Evolutionary conservation across 2,797 vertebrate genomes (phyloP), one percentile per base, ranked within the genome.

Genomic region (Coregonus sp.): DNA sequence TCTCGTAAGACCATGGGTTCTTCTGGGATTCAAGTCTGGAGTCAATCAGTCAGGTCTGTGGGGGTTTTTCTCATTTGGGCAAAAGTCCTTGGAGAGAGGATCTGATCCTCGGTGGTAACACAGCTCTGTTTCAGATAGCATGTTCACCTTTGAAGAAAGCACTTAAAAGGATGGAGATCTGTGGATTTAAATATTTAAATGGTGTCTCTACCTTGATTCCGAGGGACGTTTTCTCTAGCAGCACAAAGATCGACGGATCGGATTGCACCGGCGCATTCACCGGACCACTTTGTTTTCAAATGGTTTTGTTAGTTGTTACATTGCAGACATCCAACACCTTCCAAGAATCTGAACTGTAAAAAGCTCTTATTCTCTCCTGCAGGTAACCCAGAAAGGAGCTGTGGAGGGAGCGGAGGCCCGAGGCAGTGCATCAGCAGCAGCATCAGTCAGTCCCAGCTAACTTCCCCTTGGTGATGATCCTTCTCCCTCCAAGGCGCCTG

Each of bases 221-320:
- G 90, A 90, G 91, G 92, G 90, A 89, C 89, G 85, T 92, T 93
- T 95, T 94, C 90, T 93, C 88, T 80, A 37, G 33, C 66, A 40
- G 81, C 91, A 95, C 94, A 95, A 95, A 93, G 80, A 88, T 67
- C 80, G 70, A 67, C 50, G 89, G 89, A 80, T 95, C 92, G 76
- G 89, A 84, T 95, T 95, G 92, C 94, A 89, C 88, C 81, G 83
- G 90, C 82, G 87, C 91, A 95, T 94, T 95, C 93, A 94, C 88
- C 83, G 85, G 88, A 89, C 92, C 93, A 94, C 94, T 95, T 94
- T 95, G 94, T 94, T 95, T 95, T 95, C 93, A 94, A 95, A 95
- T 95, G 94, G 94, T 95, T 95, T 95, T 95, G 94, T 95, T 95
- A 95, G 94, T 94, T 94, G 94, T 95, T 94, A 95, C 94, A 95